Conservation (phyloP, 2,797 vertebrate species). For the Parotocinclus haroldoi region DNA sequence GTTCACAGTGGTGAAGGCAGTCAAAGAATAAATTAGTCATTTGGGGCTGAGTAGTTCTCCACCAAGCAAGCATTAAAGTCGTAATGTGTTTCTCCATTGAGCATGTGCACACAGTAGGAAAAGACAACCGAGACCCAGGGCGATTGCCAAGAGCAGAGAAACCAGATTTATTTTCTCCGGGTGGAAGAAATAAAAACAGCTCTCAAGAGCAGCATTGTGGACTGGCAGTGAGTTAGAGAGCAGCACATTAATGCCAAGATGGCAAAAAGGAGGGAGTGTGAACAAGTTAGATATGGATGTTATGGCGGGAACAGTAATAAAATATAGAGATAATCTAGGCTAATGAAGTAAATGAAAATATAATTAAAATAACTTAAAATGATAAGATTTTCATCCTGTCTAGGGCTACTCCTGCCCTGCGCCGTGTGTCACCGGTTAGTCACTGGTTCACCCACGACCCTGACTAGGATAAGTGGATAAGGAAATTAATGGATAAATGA, state of each 20-base stretch:
- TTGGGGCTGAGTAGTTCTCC: slow-evolving; percentile 23
- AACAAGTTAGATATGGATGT: neutral
- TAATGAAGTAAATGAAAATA: too few species aligned
- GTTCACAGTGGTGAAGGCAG: neutral
- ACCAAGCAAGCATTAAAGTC: slow-evolving; percentile 26
- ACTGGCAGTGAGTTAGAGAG: neutral
- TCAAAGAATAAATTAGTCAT: slow-evolving; percentile 1
- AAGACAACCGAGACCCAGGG: slow-evolving; percentile 19
- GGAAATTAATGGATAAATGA: too few species aligned
- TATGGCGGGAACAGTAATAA: neutral
- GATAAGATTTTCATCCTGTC: too few species aligned
- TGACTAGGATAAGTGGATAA: too few species aligned
- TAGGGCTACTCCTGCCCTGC: too few species aligned
- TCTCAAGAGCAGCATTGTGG: neutral
- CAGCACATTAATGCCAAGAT: neutral
- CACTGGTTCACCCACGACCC: too few species aligned
- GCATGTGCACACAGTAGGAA: slow-evolving; percentile 22
- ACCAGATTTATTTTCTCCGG: slow-evolving; percentile 8
- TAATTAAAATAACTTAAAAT: too few species aligned
- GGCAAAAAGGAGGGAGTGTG: neutral
- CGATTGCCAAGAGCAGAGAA: neutral
- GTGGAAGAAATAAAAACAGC: slow-evolving; percentile 28
- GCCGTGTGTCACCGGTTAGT: too few species aligned
- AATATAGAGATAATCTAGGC: too few species aligned
- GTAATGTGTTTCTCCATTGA: slow-evolving; percentile 8